Percentiles rank a stretch among this genome's conserved stretches.
Conservation (phyloP, 2,797 vertebrate species). For the Macropus fuliginosus region DNA sequence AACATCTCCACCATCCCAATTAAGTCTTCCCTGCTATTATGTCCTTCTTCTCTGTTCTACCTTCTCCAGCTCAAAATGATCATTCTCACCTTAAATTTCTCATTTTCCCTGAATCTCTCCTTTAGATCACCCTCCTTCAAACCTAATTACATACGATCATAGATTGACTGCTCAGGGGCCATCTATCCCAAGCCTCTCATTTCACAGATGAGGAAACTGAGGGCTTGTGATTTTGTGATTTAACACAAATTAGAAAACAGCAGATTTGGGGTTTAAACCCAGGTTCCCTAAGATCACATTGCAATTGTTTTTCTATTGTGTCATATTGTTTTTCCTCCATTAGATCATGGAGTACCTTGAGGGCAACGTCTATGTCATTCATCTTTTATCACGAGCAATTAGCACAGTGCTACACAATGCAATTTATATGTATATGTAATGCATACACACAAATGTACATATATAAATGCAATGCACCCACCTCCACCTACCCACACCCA, state of each 20-base stretch:
- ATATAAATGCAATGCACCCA: neutral
- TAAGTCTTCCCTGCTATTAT: neutral
- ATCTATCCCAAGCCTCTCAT: neutral
- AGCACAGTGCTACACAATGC: neutral
- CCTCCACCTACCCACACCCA: no score
- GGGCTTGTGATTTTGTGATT: neutral
- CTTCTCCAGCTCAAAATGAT: neutral
- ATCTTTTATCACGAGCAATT: neutral
- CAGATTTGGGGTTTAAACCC: neutral
- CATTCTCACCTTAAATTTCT: neutral
- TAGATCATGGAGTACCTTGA: neutral
- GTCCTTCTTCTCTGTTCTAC: neutral
- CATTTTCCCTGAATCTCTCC: neutral
- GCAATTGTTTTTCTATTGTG: neutral
- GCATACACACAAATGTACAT: neutral
- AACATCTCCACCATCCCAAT: neutral
- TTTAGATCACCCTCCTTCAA: neutral
- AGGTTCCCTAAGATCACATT: neutral
- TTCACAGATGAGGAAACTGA: neutral
- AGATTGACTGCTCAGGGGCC: neutral
- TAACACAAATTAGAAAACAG: neutral
- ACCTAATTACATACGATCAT: neutral
- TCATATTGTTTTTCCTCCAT: neutral
- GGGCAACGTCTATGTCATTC: neutral
- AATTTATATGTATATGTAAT: neutral